Evolutionary conservation across 64 coral and sea anemone species (phyloP).

Genomic region (Catalaphyllia jardinei): DNA sequence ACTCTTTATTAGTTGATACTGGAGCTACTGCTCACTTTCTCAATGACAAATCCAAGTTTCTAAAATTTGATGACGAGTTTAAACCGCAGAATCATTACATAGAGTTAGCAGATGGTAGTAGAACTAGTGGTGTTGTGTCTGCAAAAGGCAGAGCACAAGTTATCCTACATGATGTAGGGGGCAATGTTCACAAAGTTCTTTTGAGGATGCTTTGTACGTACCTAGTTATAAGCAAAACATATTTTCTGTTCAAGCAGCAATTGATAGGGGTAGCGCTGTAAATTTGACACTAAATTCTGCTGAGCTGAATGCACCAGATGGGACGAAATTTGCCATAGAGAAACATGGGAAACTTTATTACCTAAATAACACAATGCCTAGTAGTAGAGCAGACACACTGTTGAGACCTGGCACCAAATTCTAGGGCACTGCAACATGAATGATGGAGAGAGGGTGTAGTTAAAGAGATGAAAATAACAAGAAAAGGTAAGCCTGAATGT

Average conservation of each 20-base stretch:
- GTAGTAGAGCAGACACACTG: too few relatives aligned
- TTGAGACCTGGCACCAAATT: too few relatives aligned
- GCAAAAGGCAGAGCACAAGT: conserved; percentile 41
- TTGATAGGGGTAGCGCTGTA: background rate
- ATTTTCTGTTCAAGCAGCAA: conserved; percentile 11
- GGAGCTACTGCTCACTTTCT: background rate
- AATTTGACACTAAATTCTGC: conserved; percentile 4
- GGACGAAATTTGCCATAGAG: too few relatives aligned
- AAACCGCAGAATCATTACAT: conserved; percentile 53
- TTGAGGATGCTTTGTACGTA: conserved; percentile 60
- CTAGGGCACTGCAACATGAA: too few relatives aligned
- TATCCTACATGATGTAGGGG: conserved; percentile 21
- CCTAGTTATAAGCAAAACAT: conserved; percentile 18
- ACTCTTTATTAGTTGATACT: conserved; percentile 32
- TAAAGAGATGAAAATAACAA: too few relatives aligned
- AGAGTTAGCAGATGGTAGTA: conserved; percentile 66
- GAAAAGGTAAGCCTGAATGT: too few relatives aligned
- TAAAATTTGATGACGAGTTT: conserved; percentile 45
- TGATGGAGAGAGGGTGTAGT: too few relatives aligned
- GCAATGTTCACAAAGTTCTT: conserved; percentile 39
- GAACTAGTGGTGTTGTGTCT: conserved; percentile 19
- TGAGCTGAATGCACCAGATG: background rate
- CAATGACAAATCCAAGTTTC: conserved; percentile 23
- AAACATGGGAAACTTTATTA: too few relatives aligned
- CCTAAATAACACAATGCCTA: too few relatives aligned